Conservation (phyloP, 2,797 vertebrate species). For the Gambusia yucatana region DNA sequence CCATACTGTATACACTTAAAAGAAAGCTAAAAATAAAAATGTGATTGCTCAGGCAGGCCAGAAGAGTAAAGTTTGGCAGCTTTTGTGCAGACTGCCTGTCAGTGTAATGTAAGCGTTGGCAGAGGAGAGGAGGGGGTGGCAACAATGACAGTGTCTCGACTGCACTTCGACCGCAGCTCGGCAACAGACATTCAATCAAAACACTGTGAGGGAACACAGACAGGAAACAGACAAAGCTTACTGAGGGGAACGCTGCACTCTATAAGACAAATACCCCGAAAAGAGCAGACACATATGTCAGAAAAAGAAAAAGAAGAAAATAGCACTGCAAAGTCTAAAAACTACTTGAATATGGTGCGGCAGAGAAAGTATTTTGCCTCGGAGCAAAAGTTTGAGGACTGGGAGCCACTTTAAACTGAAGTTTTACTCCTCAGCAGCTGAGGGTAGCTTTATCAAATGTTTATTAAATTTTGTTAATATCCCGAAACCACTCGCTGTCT, state of each 20-base stretch:
- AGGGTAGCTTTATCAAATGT: conserved; percentile 30
- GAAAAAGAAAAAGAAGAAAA: conserved; percentile 13
- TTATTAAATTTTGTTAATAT: conserved; percentile 42
- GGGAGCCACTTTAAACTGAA: conserved; percentile 20
- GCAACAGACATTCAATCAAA: conserved; percentile 68
- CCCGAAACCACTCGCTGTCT: conserved; percentile 20
- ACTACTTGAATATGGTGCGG: conserved; percentile 14
- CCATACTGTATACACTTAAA: conserved; percentile 3
- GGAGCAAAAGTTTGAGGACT: conserved; percentile 33
- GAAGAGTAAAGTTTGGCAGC: conserved; percentile 58
- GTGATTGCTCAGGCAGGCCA: conserved; percentile 36
- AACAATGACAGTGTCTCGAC: conserved; percentile 67
- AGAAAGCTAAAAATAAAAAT: conserved; percentile 18
- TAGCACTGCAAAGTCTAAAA: conserved; percentile 16
- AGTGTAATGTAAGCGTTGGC: conserved; percentile 39
- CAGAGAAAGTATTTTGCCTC: conserved; percentile 25
- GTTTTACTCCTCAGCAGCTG: conserved; percentile 13
- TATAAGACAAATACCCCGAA: conserved; percentile 44
- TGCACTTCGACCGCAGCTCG: conserved; percentile 58
- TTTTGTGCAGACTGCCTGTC: conserved; percentile 34
- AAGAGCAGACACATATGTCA: conserved; percentile 25
- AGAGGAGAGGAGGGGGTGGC: conserved; percentile 44
- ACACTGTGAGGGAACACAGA: conserved; percentile 50
- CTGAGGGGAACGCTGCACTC: conserved; percentile 42
- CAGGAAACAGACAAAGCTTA: conserved; percentile 59